Conservation (phyloP, 2,888 invertebrate genomes). For the Caenorhabditis macrosperma region DNA sequence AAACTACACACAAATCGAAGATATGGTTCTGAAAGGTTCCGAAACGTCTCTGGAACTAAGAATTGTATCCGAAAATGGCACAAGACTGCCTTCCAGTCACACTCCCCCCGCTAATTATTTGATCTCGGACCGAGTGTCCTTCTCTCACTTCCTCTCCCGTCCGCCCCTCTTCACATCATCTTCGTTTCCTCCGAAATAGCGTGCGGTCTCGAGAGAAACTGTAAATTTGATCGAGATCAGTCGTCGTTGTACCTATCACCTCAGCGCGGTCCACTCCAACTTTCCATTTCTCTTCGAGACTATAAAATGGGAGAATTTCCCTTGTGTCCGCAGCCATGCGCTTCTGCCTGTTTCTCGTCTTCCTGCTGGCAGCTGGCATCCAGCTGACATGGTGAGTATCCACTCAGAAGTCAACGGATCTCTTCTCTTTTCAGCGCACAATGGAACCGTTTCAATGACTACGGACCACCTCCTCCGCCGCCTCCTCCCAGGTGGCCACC, state of each 20-base stretch:
- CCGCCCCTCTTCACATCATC: not conserved
- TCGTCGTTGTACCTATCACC: slow-evolving; percentile 13
- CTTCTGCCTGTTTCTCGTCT: not conserved
- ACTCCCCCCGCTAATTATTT: not conserved
- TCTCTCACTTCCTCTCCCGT: not conserved
- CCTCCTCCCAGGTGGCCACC: slow-evolving; percentile 31
- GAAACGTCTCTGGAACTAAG: too few species aligned
- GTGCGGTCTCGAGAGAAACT: not conserved
- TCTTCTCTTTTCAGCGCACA: slow-evolving; percentile 17
- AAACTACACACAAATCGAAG: too few species aligned
- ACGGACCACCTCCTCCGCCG: slow-evolving; percentile 41
- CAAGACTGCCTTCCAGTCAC: not conserved
- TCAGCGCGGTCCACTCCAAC: not conserved
- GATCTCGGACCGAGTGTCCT: not conserved
- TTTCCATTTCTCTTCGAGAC: slow-evolving; percentile 14
- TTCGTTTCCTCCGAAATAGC: not conserved
- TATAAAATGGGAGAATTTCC: not conserved
- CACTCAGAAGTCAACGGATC: not conserved
- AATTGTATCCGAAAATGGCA: not conserved
- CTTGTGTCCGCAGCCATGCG: slow-evolving; percentile 4
- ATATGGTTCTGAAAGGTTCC: too few species aligned
- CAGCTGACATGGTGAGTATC: not conserved
- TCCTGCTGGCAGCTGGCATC: not conserved
- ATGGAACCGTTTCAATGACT: slow-evolving; percentile 33
- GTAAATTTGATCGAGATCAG: slow-evolving; percentile 39